phyloP scores from a whole-genome alignment of 2,888 invertebrate genomes.

The Protophormia terraenovae region DNA sequence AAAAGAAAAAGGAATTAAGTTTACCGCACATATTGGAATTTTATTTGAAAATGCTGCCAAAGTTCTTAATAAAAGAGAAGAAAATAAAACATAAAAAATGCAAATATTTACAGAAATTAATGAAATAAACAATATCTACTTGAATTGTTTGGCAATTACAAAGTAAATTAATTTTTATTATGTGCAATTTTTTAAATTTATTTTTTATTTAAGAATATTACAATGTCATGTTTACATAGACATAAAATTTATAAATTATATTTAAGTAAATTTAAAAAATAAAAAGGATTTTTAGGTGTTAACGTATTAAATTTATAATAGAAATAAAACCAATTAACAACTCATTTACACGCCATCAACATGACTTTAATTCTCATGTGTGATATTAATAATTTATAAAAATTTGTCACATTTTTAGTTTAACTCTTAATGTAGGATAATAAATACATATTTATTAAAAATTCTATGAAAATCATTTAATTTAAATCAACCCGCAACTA shows the following conservation, averaged over 20 bases:
- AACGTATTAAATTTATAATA: not conserved
- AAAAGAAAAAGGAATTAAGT: not conserved
- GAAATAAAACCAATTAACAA: not conserved
- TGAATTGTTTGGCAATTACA: not conserved
- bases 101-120: constrained; percentile 35
- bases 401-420: not conserved
- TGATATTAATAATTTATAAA: not conserved
- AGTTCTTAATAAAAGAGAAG: not conserved
- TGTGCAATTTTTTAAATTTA: not conserved
- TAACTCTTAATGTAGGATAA: no score
- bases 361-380: not conserved
- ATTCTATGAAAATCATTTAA: no score
- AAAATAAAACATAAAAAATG: no score
- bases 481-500: no score
- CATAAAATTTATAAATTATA: not conserved
- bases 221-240: not conserved
- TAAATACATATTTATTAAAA: no score
- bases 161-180: not conserved
- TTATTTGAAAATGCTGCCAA: not conserved
- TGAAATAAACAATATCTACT: constrained; percentile 5
- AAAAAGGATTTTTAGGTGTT: not conserved
- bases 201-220: not conserved
- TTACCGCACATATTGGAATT: not conserved
- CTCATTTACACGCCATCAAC: not conserved
- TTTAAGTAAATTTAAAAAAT: no score